Conservation (phyloP, 1,140 invertebrate species). For the Scaptomyza montana region DNA sequence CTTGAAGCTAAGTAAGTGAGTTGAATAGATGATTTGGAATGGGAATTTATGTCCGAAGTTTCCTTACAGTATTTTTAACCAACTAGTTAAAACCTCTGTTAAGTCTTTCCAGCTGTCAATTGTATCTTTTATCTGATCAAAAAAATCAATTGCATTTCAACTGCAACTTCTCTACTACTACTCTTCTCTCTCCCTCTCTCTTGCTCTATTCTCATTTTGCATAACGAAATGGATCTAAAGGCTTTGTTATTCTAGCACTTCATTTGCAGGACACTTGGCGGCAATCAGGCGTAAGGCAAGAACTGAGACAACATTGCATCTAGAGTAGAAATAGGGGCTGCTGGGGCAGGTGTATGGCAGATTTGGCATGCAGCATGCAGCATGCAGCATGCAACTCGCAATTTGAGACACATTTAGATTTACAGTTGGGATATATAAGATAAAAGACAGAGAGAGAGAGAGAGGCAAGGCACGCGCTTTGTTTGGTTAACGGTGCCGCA, state of each 20-base stretch:
- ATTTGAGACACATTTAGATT: constrained; percentile 64
- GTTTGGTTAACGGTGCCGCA: constrained; percentile 49
- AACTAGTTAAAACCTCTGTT: neutral
- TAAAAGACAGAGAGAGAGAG: neutral
- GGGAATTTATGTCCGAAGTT: too few relatives aligned
- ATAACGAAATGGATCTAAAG: constrained; percentile 24
- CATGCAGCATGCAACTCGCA: constrained; percentile 46
- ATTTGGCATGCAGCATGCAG: constrained; percentile 61
- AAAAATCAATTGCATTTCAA: neutral
- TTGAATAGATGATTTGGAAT: too few relatives aligned
- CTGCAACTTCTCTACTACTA: too few relatives aligned
- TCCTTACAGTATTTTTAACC: neutral
- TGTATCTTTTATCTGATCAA: constrained; percentile 20
- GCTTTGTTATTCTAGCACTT: constrained; percentile 43
- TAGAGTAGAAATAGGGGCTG: too few relatives aligned
- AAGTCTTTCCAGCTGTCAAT: neutral
- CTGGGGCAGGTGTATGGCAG: constrained; percentile 46
- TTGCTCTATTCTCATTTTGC: constrained; percentile 27
- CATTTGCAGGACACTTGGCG: constrained; percentile 47
- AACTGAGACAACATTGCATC: neutral
- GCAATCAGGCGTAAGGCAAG: constrained; percentile 45
- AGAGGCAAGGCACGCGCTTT: constrained; percentile 29
- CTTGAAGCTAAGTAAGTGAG: too few relatives aligned
- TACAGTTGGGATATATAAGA: constrained; percentile 68
- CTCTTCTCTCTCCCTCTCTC: neutral